Conservation (phyloP, 2,797 vertebrate species). For the Bradypodion pumilum region DNA sequence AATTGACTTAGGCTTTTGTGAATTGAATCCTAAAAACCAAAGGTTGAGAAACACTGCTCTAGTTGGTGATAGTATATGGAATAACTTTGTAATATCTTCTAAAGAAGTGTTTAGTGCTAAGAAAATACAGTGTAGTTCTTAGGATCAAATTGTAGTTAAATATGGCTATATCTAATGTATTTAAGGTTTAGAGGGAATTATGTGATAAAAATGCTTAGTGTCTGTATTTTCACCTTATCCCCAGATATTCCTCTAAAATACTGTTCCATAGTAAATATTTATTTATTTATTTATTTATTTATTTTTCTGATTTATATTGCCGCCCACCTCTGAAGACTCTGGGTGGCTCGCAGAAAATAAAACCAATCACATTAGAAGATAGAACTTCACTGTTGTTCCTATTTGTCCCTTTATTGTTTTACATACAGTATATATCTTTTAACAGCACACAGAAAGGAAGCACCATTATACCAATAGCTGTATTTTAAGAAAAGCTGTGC, state of each 20-base stretch:
- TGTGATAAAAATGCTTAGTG: not conserved
- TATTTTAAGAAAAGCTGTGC: not conserved
- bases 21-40: too few relatives aligned
- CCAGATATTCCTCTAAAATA: not conserved
- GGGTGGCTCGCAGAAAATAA: too few relatives aligned
- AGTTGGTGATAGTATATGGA: not conserved
- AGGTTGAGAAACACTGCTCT: too few relatives aligned
- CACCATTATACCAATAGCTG: not conserved
- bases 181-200: not conserved
- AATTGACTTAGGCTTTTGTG: too few relatives aligned
- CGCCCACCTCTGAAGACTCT: too few relatives aligned
- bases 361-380: too few relatives aligned
- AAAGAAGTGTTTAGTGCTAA: not conserved
- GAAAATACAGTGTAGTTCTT: not conserved
- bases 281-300: too few relatives aligned
- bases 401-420: not conserved
- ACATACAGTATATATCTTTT: not conserved
- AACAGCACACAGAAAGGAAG: not conserved
- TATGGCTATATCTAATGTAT: not conserved
- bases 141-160: not conserved
- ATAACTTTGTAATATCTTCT: not conserved
- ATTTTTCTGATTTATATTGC: too few relatives aligned
- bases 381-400: not conserved
- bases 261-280: not conserved
- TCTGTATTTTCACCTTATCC: not conserved